These are phyloP conservation scores for Mesembrinibis cayennensis DNA, from an alignment of 2,113 vertebrate genomes.

Conservation along the genomic window DNA sequence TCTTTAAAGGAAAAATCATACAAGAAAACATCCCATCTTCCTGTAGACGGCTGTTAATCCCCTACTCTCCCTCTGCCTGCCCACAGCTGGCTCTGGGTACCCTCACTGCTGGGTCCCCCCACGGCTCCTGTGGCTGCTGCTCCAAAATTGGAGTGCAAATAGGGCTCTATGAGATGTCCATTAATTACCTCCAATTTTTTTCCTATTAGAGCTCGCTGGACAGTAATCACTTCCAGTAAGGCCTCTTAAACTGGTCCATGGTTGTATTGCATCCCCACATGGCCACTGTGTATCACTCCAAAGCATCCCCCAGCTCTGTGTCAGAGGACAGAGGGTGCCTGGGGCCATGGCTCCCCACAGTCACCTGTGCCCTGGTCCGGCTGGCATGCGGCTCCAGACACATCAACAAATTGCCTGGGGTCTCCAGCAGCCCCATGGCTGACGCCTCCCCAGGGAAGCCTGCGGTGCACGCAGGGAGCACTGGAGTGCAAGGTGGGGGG, in stretches of 20 bases:
- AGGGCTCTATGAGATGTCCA: background rate
- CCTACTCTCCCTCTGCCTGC: background rate
- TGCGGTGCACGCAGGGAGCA: background rate
- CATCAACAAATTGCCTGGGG: accelerated
- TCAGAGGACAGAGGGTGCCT: background rate
- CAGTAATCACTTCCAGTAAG: background rate
- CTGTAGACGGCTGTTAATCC: background rate
- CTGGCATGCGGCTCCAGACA: accelerated
- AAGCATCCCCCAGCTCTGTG: background rate
- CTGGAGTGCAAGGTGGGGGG: accelerated
- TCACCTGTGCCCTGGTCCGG: background rate
- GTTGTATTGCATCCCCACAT: accelerated
- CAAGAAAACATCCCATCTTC: slow-evolving; percentile 12
- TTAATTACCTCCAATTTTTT: background rate
- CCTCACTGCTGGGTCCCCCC: background rate
- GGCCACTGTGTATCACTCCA: accelerated
- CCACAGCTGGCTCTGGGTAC: background rate
- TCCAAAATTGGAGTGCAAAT: background rate
- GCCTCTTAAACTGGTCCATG: background rate
- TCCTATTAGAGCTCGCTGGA: background rate
- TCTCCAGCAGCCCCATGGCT: background rate
- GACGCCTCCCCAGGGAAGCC: background rate
- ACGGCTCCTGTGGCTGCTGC: background rate
- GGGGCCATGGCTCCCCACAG: background rate
- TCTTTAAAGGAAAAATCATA: slow-evolving; percentile 38